Evolutionary conservation across 2,888 invertebrate species (phyloP).

Genomic region (Hyles lineata): DNA sequence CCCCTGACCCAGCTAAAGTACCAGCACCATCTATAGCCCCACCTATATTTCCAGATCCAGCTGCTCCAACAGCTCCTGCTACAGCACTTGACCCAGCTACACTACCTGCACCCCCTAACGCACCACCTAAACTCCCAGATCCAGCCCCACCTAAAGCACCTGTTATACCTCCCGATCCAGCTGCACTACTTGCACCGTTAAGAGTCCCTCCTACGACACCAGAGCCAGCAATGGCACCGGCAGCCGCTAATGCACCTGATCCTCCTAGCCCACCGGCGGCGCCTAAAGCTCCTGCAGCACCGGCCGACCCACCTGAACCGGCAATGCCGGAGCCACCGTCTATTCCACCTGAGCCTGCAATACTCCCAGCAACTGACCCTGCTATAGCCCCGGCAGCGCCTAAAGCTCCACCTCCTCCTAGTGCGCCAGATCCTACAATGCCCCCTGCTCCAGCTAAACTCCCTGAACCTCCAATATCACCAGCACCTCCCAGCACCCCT

Average conservation of each 20-base stretch:
- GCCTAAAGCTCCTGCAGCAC: conserved; percentile 10
- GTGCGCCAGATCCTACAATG: conserved; percentile 27
- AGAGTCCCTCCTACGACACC: background rate
- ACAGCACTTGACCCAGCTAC: background rate
- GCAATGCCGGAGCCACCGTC: conserved; percentile 13
- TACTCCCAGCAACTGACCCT: conserved; percentile 36
- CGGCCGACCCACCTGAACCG: background rate
- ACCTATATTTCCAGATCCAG: background rate
- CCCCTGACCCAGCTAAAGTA: background rate
- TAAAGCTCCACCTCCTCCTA: conserved; percentile 34
- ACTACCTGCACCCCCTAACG: background rate
- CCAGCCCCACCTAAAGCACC: background rate
- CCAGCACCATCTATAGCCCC: background rate
- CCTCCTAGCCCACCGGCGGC: background rate
- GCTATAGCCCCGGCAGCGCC: conserved; percentile 27
- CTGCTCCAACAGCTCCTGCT: conserved; percentile 17
- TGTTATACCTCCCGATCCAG: background rate
- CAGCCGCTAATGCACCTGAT: background rate
- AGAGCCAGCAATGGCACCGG: conserved; percentile 14
- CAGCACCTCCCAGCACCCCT: conserved; percentile 15
- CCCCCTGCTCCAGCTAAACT: conserved; percentile 11
- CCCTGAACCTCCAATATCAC: conserved; percentile 24
- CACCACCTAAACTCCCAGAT: background rate
- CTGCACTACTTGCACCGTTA: background rate
- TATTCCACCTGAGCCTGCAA: conserved; percentile 33